Evolutionary conservation across 2,113 vertebrate genomes (phyloP).

Genomic region (mouse (Mus musculus)): DNA sequence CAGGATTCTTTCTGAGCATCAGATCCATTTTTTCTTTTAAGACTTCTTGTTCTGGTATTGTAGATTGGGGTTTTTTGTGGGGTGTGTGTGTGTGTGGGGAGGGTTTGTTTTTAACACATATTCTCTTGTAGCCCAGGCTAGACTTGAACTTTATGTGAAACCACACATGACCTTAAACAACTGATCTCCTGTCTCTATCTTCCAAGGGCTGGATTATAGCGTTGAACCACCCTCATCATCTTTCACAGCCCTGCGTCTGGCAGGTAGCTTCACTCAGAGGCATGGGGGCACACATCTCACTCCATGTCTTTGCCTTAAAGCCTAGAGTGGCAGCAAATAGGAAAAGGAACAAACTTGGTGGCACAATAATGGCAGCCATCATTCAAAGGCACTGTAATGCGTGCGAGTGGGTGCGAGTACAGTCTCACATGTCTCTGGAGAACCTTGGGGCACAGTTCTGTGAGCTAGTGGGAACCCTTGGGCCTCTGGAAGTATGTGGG

Average conservation of each 20-base stretch:
- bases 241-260: neutral
- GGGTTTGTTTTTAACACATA: neutral
- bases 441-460: fast-evolving
- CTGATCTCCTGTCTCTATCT: neutral
- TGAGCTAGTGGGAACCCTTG: neutral
- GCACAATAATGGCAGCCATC: neutral
- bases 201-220: neutral
- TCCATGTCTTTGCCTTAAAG: neutral
- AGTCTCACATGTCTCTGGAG: neutral
- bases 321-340: neutral
- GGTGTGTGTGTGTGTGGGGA: too few species aligned
- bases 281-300: neutral
- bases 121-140: neutral
- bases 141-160: neutral
- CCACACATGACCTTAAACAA: neutral
- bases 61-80: neutral
- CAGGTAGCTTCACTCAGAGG: neutral
- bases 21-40: neutral
- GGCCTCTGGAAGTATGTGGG: neutral
- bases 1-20: neutral
- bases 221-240: neutral
- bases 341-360: neutral
- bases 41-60: neutral
- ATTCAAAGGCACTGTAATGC: neutral
- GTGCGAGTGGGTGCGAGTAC: neutral